Evolutionary conservation across 2,797 vertebrate species (phyloP).

Genomic region (Phrynocephalus guinanensis): DNA sequence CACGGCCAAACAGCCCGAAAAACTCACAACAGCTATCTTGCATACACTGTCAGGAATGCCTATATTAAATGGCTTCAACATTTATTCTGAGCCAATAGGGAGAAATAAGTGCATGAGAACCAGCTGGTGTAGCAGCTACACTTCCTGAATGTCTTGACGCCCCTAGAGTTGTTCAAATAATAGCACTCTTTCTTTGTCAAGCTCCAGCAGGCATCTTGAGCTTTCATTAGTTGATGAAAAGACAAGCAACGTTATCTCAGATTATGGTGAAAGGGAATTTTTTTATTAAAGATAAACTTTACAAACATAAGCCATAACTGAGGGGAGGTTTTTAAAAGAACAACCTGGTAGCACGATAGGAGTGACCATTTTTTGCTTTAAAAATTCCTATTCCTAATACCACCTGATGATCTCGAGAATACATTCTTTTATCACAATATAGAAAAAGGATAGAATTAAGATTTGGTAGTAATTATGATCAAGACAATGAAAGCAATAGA

Average conservation of each 20-base stretch:
- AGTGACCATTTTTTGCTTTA: background rate
- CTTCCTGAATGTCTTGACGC: background rate
- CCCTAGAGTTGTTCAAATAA: background rate
- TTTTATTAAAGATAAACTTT: background rate
- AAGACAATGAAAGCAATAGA: fast-evolving
- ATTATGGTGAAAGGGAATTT: background rate
- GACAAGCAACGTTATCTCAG: background rate
- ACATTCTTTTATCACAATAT: background rate
- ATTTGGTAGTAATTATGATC: background rate
- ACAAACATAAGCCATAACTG: background rate
- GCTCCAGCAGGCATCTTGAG: background rate
- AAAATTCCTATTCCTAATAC: background rate
- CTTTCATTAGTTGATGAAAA: background rate
- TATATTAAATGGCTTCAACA: background rate
- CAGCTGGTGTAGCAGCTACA: background rate
- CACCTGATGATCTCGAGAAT: background rate
- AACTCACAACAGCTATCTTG: background rate
- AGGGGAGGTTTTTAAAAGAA: background rate
- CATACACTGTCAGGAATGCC: too few species aligned
- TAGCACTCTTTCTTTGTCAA: background rate
- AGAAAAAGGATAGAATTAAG: background rate
- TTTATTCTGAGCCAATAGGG: background rate
- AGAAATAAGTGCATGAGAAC: background rate
- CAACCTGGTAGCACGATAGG: background rate
- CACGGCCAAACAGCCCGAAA: too few species aligned